These are phyloP conservation scores for Aphaenogaster rudis DNA, from an alignment of 1,140 invertebrate genomes.

Conservation along the genomic window DNA sequence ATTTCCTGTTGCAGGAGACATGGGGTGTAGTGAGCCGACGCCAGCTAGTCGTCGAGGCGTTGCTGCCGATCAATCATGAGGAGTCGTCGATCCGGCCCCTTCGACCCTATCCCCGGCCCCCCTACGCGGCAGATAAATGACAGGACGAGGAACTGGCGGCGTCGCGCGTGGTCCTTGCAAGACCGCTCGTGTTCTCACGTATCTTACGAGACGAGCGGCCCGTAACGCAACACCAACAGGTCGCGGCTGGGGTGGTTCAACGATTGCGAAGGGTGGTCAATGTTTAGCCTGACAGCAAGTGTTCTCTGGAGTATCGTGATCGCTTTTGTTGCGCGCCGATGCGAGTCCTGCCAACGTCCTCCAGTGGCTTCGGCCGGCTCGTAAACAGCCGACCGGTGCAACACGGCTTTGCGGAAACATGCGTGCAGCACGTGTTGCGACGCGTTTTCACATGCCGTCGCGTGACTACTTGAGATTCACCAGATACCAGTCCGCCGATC, in stretches of 20 bases:
- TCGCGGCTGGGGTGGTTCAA: constrained; percentile 17
- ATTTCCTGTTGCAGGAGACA: constrained; percentile 67
- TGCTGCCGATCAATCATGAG: constrained; percentile 76
- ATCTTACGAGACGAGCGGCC: constrained; percentile 58
- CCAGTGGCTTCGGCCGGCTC: constrained; percentile 43
- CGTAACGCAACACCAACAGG: constrained; percentile 72
- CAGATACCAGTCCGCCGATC: constrained; percentile 59
- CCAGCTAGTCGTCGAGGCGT: constrained; percentile 75
- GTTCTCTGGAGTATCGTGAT: constrained; percentile 66
- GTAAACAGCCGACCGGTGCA: constrained; percentile 60
- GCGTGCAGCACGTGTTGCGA: constrained; percentile 73
- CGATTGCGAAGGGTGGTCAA: constrained; percentile 77
- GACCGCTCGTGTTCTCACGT: constrained; percentile 68
- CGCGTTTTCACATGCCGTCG: constrained; percentile 59
- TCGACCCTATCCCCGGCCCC: constrained; percentile 52
- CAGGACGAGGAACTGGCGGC: constrained; percentile 61
- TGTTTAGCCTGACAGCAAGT: constrained; percentile 82
- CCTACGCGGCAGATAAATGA: constrained; percentile 74
- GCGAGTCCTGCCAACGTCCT: constrained; percentile 46
- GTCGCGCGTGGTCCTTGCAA: constrained; percentile 61
- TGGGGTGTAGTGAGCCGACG: constrained; percentile 60
- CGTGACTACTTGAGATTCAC: constrained; percentile 51
- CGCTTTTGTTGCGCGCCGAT: constrained; percentile 69
- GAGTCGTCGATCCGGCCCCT: constrained; percentile 73
- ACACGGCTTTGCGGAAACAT: constrained; percentile 69